These are phyloP conservation scores for Desoria tigrina DNA, from an alignment of 2,888 invertebrate genomes.

Conservation along the genomic window DNA sequence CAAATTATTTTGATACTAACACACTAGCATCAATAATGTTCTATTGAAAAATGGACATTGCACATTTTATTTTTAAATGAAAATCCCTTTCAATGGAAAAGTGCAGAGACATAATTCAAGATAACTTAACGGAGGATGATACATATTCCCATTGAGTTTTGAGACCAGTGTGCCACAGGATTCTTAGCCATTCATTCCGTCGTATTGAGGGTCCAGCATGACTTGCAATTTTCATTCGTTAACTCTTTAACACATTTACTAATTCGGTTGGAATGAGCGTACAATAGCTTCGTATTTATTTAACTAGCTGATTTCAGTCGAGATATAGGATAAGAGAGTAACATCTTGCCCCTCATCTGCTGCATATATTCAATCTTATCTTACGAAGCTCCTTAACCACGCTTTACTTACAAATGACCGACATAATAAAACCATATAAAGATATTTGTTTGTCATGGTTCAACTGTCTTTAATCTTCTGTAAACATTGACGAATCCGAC, in stretches of 20 bases:
- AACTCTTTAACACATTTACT: conserved; percentile 11
- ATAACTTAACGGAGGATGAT: too few relatives aligned
- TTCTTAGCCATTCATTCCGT: conserved; percentile 3
- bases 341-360: too few relatives aligned
- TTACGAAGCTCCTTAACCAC: neutral
- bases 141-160: conserved; percentile 2
- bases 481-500: too few relatives aligned
- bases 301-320: neutral
- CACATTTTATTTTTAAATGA: too few relatives aligned
- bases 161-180: conserved; percentile 16
- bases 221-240: conserved; percentile 21
- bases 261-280: conserved; percentile 15
- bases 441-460: neutral
- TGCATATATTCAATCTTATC: too few relatives aligned
- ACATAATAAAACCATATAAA: neutral
- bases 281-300: conserved; percentile 3
- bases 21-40: too few relatives aligned
- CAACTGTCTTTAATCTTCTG: too few relatives aligned
- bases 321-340: too few relatives aligned
- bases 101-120: too few relatives aligned
- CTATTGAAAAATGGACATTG: too few relatives aligned
- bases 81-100: too few relatives aligned
- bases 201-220: conserved; percentile 17
- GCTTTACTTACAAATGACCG: conserved; percentile 7
- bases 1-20: too few relatives aligned